A percentile compares a stretch with the other conserved stretches of the same genome.
phyloP scores from a whole-genome alignment of 2,888 invertebrate species.

The Clistopyga incitator region DNA sequence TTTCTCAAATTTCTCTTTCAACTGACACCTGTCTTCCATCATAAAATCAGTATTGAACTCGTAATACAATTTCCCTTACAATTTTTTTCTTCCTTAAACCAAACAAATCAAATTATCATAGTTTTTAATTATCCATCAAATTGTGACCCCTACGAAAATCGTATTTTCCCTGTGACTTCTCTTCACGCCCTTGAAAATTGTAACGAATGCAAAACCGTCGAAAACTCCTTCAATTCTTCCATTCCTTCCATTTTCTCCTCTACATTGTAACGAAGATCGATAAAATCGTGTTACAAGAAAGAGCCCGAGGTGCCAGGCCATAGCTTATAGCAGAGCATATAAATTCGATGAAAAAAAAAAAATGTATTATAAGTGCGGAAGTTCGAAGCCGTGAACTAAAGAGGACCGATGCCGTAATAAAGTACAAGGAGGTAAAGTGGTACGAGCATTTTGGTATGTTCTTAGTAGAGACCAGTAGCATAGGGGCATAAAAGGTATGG shows the following conservation, averaged over 20 bases:
- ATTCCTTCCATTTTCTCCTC: background rate
- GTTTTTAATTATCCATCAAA: too few species aligned
- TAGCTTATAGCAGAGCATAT: background rate
- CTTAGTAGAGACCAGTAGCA: conserved; percentile 31
- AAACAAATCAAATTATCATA: too few species aligned
- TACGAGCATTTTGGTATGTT: conserved; percentile 29
- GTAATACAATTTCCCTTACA: too few species aligned
- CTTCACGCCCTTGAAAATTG: too few species aligned
- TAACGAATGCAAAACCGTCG: too few species aligned
- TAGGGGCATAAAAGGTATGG: conserved; percentile 45
- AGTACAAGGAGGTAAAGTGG: conserved; percentile 25
- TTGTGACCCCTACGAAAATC: too few species aligned
- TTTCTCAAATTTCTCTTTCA: too few species aligned
- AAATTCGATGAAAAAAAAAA: background rate
- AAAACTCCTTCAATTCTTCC: background rate
- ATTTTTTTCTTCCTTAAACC: too few species aligned
- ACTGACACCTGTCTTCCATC: too few species aligned
- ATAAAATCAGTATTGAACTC: too few species aligned
- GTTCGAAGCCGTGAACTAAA: background rate
- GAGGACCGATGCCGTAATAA: background rate
- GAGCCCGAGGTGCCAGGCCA: background rate
- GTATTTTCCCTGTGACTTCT: too few species aligned
- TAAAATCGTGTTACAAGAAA: background rate
- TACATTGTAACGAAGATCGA: background rate
- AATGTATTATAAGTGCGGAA: background rate